Evolutionary conservation across 2,113 vertebrate genomes (phyloP), one percentile per base, ranked within the genome.

Genomic region (Indicator maculatus): DNA sequence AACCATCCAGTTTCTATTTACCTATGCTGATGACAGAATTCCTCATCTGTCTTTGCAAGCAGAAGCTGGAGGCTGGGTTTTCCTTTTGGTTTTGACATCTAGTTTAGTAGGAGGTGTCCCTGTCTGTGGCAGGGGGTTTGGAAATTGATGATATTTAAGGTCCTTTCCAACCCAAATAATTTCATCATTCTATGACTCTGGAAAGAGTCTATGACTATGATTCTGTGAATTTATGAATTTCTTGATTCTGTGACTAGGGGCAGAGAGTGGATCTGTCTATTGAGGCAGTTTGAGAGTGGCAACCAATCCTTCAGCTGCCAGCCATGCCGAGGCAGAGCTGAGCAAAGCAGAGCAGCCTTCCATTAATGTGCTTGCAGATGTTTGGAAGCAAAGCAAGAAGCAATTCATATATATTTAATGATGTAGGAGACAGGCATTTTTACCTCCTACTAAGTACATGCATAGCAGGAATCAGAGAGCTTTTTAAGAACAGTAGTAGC

Each of bases 341-440:
- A 71, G 11, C 50, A 17, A 38, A 82, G 39, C 52, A 4, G 41
- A 60, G 33, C 44, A 56, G 26, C 33, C 76, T 24, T 13, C 24
- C 5, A 3, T 55, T 39, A 44, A n/a, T 30, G 9, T 41, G 31
- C 87, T 31, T 12, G 44, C 59, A 84, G 81, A 31, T 61, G 31
- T 79, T 89, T 87, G 91, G 78, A 82, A 85, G 82, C 39, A 44
- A 60, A 90, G 47, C 66, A 52, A 72, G 88, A 74, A 89, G 60
- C 61, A 72, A 47, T 82, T 72, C 11, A 55, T 63, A 64, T 71
- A n/a, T 79, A 70, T 91, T 87, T 84, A 50, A 89, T 72, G 50
- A 79, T 76, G 20, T n/a, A 18, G 82, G 88, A 84, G 78, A 39
- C 24, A 50, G 55, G 33, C 47, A 28, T 39, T 67, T 52, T 61